These are phyloP conservation scores for Notodonta ziczac DNA, from an alignment of 2,888 invertebrate species.

Conservation along the genomic window DNA sequence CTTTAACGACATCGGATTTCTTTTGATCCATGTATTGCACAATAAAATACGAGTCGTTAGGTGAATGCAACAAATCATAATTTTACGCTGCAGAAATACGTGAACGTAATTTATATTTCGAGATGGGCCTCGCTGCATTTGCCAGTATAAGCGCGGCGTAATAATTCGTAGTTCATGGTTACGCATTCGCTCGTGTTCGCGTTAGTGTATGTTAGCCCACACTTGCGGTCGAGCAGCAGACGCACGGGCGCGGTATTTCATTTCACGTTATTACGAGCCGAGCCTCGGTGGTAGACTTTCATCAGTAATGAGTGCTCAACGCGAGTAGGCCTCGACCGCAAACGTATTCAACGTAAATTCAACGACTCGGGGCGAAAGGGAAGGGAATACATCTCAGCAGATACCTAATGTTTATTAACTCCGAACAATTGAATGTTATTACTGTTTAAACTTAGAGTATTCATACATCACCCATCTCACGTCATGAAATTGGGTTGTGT, in stretches of 20 bases:
- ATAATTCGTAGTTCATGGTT: slow-evolving; percentile 69
- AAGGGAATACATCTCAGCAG: slow-evolving; percentile 22
- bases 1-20: slow-evolving; percentile 11
- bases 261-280: slow-evolving; percentile 70
- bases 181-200: slow-evolving; percentile 58
- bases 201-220: slow-evolving; percentile 51
- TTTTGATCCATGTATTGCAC: slow-evolving; percentile 11
- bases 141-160: slow-evolving; percentile 27
- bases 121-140: slow-evolving; percentile 35
- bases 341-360: slow-evolving; percentile 56
- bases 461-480: slow-evolving; percentile 15
- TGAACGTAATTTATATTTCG: slow-evolving; percentile 33
- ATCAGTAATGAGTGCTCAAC: slow-evolving; percentile 65
- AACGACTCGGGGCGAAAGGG: slow-evolving; percentile 39
- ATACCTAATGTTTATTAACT: slow-evolving; percentile 23
- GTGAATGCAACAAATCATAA: slow-evolving; percentile 19
- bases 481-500: slow-evolving; percentile 18
- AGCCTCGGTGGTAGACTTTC: slow-evolving; percentile 67
- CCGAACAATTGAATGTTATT: slow-evolving; percentile 41
- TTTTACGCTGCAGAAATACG: slow-evolving; percentile 21
- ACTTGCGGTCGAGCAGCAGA: slow-evolving; percentile 67
- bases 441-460: slow-evolving; percentile 24
- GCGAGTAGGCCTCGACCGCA: slow-evolving; percentile 59
- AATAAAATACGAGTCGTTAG: slow-evolving; percentile 22
- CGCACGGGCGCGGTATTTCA: slow-evolving; percentile 65